These are phyloP conservation scores for Theocolax elegans DNA, from an alignment of 1,140 invertebrate species.

Conservation along the genomic window DNA sequence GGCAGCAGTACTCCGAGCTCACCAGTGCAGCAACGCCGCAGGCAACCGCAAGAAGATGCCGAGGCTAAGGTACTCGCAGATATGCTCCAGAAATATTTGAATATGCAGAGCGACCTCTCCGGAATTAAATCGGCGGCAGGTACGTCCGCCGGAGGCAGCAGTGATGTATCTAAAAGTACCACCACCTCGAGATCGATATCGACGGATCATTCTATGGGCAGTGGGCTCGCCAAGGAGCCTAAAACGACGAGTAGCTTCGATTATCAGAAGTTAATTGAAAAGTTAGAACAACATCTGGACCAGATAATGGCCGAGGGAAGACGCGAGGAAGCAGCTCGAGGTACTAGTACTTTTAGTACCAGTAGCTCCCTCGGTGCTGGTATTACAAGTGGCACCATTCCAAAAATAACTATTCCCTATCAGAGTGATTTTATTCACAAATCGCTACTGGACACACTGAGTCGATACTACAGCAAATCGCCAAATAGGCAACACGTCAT, in stretches of 20 bases:
- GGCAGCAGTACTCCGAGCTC: conserved; percentile 49
- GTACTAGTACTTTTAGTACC: neutral
- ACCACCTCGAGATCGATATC: conserved; percentile 2
- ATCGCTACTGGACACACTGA: conserved; percentile 73
- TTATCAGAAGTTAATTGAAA: conserved; percentile 74
- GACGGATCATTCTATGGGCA: conserved; percentile 13
- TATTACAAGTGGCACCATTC: conserved; percentile 36
- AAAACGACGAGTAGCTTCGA: conserved; percentile 60
- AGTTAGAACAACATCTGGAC: conserved; percentile 74
- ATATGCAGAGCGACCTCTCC: conserved; percentile 63
- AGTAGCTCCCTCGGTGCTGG: conserved; percentile 36
- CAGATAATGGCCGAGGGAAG: conserved; percentile 60
- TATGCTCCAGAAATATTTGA: conserved; percentile 77
- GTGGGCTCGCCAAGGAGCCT: conserved; percentile 43
- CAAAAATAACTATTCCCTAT: conserved; percentile 51
- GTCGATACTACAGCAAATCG: conserved; percentile 75
- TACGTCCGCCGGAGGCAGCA: neutral
- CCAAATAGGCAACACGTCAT: conserved; percentile 75
- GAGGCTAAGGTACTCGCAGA: conserved; percentile 71
- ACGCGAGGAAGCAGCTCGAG: conserved; percentile 41
- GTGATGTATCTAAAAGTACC: conserved; percentile 3
- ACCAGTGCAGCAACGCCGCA: conserved; percentile 45
- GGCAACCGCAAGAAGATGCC: conserved; percentile 61
- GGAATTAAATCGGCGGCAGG: neutral
- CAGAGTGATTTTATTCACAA: conserved; percentile 73